A percentile compares a stretch with the other conserved stretches of the same genome.
Evolutionary conservation across 2,888 invertebrate genomes (phyloP).

Genomic region (Amblyjoppa fuscipennis): DNA sequence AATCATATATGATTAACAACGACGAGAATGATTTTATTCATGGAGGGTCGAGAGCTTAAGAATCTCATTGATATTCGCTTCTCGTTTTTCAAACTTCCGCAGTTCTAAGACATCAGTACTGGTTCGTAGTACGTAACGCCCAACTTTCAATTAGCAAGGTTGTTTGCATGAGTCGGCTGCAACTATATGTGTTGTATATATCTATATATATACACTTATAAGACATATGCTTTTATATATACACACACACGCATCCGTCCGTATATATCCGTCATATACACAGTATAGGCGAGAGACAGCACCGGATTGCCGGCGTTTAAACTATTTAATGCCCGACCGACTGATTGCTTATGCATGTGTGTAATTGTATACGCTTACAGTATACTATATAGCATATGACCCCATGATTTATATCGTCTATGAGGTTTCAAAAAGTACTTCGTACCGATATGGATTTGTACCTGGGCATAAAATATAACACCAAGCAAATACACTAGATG

Average conservation of each 20-base stretch:
- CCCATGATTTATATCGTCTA: conserved; percentile 26
- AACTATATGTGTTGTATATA: neutral
- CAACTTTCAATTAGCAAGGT: conserved; percentile 9
- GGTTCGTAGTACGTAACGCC: neutral
- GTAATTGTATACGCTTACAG: conserved; percentile 44
- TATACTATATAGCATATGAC: conserved; percentile 18
- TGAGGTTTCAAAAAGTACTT: conserved; percentile 5
- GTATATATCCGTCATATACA: neutral
- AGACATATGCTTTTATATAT: neutral
- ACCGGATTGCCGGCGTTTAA: conserved; percentile 73
- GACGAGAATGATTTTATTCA: neutral
- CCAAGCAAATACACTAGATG: neutral
- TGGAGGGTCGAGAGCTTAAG: conserved; percentile 13
- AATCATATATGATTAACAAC: conserved; percentile 7
- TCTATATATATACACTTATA: neutral
- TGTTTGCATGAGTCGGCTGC: neutral
- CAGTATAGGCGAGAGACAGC: conserved; percentile 56
- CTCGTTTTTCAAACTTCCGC: conserved; percentile 20
- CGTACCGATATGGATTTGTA: neutral
- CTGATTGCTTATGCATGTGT: conserved; percentile 65
- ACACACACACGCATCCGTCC: no score
- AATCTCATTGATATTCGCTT: conserved; percentile 13
- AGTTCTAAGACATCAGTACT: conserved; percentile 16
- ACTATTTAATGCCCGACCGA: conserved; percentile 69
- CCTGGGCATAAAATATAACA: neutral